phyloP scores from a whole-genome alignment of 35 echinoderm and acorn worm species.

The Acanthaster planci region DNA sequence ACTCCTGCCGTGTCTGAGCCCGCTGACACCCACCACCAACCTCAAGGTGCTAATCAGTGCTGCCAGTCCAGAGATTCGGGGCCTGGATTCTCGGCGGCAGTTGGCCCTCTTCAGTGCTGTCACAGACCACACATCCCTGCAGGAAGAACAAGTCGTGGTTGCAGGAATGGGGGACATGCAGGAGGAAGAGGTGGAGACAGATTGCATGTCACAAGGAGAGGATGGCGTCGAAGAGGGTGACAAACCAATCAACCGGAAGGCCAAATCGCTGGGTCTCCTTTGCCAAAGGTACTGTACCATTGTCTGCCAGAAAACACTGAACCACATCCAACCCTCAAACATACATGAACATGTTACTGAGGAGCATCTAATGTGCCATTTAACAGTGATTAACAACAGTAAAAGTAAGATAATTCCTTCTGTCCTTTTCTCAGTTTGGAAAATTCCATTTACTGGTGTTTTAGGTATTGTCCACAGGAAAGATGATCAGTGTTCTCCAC shows the following conservation, averaged over 20 bases:
- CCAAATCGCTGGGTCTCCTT: slow-evolving; percentile 86
- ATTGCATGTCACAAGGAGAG: slow-evolving; percentile 38
- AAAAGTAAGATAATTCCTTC: too few species aligned
- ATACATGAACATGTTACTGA: too few species aligned
- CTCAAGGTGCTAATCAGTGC: slow-evolving; percentile 82
- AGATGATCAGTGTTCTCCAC: too few species aligned
- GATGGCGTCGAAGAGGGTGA: slow-evolving; percentile 56
- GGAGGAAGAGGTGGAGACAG: background rate
- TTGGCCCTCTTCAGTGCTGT: slow-evolving; percentile 69
- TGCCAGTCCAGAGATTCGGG: slow-evolving; percentile 80
- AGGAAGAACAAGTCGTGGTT: slow-evolving; percentile 38
- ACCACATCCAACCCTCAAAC: background rate
- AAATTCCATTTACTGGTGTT: too few species aligned
- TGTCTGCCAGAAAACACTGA: background rate
- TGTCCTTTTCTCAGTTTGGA: too few species aligned
- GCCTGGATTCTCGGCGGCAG: slow-evolving; percentile 73
- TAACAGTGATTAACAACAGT: too few species aligned
- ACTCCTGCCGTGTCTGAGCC: slow-evolving; percentile 19
- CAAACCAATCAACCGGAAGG: slow-evolving; percentile 69
- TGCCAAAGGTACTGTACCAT: slow-evolving; percentile 81
- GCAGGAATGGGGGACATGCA: background rate
- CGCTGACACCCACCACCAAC: slow-evolving; percentile 94
- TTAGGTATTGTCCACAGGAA: too few species aligned
- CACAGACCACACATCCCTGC: slow-evolving; percentile 39
- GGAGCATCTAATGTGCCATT: background rate